These are phyloP conservation scores for Dioctria linearis DNA, from an alignment of 2,888 invertebrate genomes.

Conservation along the genomic window DNA sequence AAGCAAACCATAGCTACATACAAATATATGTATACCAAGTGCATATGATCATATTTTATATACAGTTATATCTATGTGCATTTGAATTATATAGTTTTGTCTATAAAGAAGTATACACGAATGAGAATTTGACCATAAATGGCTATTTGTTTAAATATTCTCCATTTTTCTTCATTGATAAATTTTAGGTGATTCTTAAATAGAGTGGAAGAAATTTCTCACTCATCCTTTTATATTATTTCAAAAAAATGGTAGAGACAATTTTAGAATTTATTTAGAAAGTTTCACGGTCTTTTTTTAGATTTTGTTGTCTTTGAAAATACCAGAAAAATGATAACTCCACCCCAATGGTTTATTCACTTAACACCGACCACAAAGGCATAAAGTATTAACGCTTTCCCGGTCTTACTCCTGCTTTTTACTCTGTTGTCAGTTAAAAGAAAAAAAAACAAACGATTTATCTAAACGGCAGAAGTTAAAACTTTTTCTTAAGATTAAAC, in stretches of 20 bases:
- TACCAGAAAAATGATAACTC: background rate
- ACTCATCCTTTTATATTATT: too few relatives aligned
- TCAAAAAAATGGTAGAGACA: background rate
- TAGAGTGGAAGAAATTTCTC: too few relatives aligned
- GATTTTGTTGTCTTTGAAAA: background rate
- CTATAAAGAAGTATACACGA: too few relatives aligned
- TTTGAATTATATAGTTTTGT: too few relatives aligned
- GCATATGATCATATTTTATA: too few relatives aligned
- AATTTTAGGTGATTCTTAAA: too few relatives aligned
- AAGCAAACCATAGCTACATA: background rate
- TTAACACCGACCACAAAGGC: constrained; percentile 14
- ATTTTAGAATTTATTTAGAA: constrained; percentile 16
- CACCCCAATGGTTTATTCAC: background rate
- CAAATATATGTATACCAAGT: too few relatives aligned
- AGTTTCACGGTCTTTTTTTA: background rate
- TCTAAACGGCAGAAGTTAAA: constrained; percentile 53
- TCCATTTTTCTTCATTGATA: too few relatives aligned
- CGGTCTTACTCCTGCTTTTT: background rate
- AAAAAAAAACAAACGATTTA: constrained; percentile 52
- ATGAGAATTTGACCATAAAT: too few relatives aligned
- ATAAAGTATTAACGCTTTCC: background rate
- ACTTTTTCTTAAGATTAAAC: constrained; percentile 53
- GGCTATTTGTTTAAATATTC: too few relatives aligned
- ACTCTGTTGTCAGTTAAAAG: background rate
- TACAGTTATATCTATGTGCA: too few relatives aligned